These are phyloP conservation scores for Diaprepes abbreviatus DNA, from an alignment of 2,888 invertebrate genomes.

Conservation along the genomic window DNA sequence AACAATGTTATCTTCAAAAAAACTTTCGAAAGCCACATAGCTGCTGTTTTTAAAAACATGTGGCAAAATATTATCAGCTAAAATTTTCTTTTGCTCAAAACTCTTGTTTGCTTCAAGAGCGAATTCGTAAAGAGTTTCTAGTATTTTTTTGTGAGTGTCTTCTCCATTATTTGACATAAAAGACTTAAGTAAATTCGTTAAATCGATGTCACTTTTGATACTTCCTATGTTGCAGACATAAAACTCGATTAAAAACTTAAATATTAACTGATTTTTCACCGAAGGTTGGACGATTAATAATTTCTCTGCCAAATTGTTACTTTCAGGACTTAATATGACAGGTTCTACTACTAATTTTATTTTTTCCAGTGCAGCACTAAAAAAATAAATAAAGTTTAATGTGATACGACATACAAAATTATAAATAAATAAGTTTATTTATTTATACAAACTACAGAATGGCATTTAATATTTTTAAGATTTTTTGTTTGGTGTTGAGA, in stretches of 20 bases:
- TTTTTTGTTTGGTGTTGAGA: too few species aligned
- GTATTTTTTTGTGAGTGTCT: constrained; percentile 39
- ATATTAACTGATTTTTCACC: constrained; percentile 51
- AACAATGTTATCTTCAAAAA: constrained; percentile 56
- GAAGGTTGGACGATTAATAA: constrained; percentile 50
- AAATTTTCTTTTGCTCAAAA: constrained; percentile 53
- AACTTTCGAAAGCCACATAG: constrained; percentile 58
- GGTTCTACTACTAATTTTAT: constrained; percentile 4
- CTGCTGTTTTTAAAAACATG: constrained; percentile 56
- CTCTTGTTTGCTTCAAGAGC: constrained; percentile 41
- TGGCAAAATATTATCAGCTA: constrained; percentile 54
- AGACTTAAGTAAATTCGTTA: constrained; percentile 26
- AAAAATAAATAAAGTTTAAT: too few species aligned
- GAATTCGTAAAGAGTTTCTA: constrained; percentile 53
- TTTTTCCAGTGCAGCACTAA: constrained; percentile 22
- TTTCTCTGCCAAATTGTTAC: constrained; percentile 49
- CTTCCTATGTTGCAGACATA: constrained; percentile 50
- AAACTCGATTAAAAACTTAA: constrained; percentile 54
- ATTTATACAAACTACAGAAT: too few species aligned
- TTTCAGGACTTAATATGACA: constrained; percentile 31
- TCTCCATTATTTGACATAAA: constrained; percentile 52
- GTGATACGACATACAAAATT: too few species aligned
- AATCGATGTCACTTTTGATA: constrained; percentile 39
- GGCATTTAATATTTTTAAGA: too few species aligned
- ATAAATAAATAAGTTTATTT: too few species aligned